phyloP scores from a whole-genome alignment of 2,888 invertebrate species.

The Acronicta alni region DNA sequence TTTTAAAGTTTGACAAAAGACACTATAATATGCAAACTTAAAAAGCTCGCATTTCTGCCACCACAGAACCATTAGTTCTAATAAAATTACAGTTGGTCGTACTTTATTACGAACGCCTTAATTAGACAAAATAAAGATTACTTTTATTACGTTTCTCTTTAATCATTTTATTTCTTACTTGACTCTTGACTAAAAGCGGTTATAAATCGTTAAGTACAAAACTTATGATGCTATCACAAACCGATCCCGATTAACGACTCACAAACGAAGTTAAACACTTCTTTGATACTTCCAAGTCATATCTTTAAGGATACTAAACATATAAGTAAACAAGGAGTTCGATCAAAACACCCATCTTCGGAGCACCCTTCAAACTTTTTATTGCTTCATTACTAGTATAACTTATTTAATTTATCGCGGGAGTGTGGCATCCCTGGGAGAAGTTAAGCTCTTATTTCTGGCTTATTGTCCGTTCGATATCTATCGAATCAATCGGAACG shows the following conservation, averaged over 20 bases:
- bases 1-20: no score
- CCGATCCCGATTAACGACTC: slow-evolving; percentile 37
- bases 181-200: slow-evolving; percentile 18
- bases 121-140: slow-evolving; percentile 23
- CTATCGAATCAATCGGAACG: slow-evolving; percentile 64
- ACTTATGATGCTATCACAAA: slow-evolving; percentile 41
- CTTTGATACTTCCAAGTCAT: slow-evolving; percentile 30
- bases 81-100: background rate
- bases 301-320: slow-evolving; percentile 36
- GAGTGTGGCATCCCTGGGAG: slow-evolving; percentile 42
- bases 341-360: slow-evolving; percentile 32
- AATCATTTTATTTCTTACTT: slow-evolving; percentile 28
- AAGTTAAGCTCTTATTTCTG: slow-evolving; percentile 48
- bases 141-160: slow-evolving; percentile 38
- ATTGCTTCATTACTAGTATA: slow-evolving; percentile 22
- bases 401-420: slow-evolving; percentile 42
- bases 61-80: no score
- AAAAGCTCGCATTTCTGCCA: no score
- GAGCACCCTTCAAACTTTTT: slow-evolving; percentile 38
- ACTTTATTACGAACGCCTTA: background rate
- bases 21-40: no score
- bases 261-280: slow-evolving; percentile 32
- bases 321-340: slow-evolving; percentile 22
- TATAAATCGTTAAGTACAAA: slow-evolving; percentile 44
- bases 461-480: slow-evolving; percentile 62